Percentiles rank a stretch among this genome's conserved stretches.
phyloP scores from a whole-genome alignment of 2,797 vertebrate genomes.

The Cygnus olor region DNA sequence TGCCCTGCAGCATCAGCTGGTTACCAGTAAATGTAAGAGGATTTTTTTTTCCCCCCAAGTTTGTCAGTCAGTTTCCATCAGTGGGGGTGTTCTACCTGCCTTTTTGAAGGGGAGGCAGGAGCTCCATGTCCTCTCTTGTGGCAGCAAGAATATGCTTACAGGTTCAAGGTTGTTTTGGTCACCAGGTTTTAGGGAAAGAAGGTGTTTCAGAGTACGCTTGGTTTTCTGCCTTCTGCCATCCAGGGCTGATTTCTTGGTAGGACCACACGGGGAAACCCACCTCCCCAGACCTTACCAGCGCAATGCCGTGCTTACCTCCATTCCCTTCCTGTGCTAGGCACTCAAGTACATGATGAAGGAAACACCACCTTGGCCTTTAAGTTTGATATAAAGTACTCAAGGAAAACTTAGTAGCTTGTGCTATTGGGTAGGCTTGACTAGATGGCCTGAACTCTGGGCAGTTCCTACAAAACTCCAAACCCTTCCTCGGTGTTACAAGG shows the following conservation, averaged over 20 bases:
- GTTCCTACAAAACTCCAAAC: not conserved
- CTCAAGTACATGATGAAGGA: not conserved
- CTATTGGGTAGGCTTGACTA: not conserved
- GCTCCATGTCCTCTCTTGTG: not conserved
- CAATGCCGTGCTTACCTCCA: not conserved
- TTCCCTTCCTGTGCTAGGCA: not conserved
- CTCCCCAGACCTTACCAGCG: not conserved
- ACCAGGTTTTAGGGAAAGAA: not conserved
- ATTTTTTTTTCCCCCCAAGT: not conserved
- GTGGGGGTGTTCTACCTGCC: not conserved
- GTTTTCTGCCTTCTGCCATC: not conserved
- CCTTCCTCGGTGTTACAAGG: not conserved
- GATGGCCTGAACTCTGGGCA: not conserved
- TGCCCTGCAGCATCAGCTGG: slow-evolving; percentile 6
- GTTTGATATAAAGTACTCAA: not conserved
- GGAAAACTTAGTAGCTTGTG: not conserved
- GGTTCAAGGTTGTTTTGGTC: not conserved
- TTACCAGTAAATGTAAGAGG: not conserved
- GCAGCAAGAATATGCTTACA: not conserved
- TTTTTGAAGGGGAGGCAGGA: not conserved
- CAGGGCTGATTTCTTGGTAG: not conserved
- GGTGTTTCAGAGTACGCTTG: not conserved
- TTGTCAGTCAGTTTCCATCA: not conserved
- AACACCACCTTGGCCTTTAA: not conserved
- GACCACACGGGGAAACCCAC: not conserved